phyloP scores from a whole-genome alignment of 1,140 invertebrate genomes.

The Zaprionus davidi region DNA sequence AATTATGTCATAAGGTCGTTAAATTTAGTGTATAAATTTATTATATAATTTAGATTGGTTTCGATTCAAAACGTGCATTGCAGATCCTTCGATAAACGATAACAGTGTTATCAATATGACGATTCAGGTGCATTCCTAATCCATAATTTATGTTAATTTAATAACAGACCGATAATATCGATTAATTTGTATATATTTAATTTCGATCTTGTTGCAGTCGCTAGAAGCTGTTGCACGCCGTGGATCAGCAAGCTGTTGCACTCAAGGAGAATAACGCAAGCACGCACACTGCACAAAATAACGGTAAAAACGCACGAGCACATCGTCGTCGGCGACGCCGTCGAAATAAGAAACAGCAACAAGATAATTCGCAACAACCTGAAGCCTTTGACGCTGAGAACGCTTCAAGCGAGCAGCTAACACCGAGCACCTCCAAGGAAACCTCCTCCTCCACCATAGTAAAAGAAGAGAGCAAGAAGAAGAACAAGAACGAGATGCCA shows the following conservation, averaged over 20 bases:
- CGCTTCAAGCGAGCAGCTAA: slow-evolving; percentile 58
- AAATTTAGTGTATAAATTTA: no score
- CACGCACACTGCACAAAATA: slow-evolving; percentile 60
- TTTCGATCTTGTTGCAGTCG: slow-evolving; percentile 36
- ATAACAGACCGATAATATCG: background rate
- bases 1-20: no score
- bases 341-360: slow-evolving; percentile 72
- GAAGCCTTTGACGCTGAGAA: slow-evolving; percentile 56
- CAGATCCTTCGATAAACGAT: background rate
- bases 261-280: slow-evolving; percentile 49
- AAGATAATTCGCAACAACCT: slow-evolving; percentile 69
- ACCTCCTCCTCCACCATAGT: background rate
- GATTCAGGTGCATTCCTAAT: background rate
- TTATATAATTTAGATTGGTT: no score
- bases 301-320: slow-evolving; percentile 67
- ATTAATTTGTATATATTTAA: no score
- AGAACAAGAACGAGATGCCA: slow-evolving; percentile 67
- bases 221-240: slow-evolving; percentile 67
- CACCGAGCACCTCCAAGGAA: slow-evolving; percentile 62
- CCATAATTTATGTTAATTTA: background rate
- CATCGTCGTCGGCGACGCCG: slow-evolving; percentile 75
- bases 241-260: slow-evolving; percentile 71
- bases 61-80: background rate
- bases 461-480: slow-evolving; percentile 15
- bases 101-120: background rate